Evolutionary conservation across 1,140 invertebrate genomes (phyloP), one percentile per base, ranked within the genome.

Genomic region (Zaprionus capensis): DNA sequence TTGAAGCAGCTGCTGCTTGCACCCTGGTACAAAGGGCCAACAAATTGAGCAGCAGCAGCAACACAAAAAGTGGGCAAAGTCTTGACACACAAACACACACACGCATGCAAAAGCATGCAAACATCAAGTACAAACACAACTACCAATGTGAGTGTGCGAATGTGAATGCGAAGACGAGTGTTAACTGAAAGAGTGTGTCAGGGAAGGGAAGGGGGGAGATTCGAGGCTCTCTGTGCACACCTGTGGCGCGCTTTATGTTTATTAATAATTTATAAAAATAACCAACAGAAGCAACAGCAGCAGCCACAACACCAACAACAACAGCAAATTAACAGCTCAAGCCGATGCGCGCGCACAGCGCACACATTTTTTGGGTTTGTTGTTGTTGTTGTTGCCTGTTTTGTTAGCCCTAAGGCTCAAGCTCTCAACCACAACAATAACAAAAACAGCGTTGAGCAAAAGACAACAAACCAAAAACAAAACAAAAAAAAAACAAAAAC

Each of bases 191-290:
- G 36, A 38, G 14, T 38, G 36, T 14, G 7, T 4, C 0, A 38
- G 14, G 5, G 36, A 38, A 2, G 14, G 14, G 14, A 14, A 15
- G 36, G 36, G 14, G 36, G 4, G 11, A 31, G n/a, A 61, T 61
- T 71, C 56, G 61, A 76, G 69, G 70, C 63, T 69, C 61, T 70
- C 59, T 74, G 49, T 65, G 78, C 85, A 84, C 84, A 88, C 84
- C 84, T 88, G 84, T 88, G 85, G 84, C 74, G 82, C 84, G 81
- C 78, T 90, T 88, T 90, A 88, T 84, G 84, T 81, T 84, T 88
- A 90, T 90, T 90, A 81, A 87, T 90, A 76, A 90, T 84, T 88
- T 88, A 88, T 84, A 88, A 81, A 74, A 75, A 79, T 68, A 74
- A 17, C 55, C 28, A 68, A 28, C 73, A 76, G 49, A 56, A 76